Conservation (phyloP, 2,113 vertebrate genomes). For the Ginglymostoma cirratum region DNA sequence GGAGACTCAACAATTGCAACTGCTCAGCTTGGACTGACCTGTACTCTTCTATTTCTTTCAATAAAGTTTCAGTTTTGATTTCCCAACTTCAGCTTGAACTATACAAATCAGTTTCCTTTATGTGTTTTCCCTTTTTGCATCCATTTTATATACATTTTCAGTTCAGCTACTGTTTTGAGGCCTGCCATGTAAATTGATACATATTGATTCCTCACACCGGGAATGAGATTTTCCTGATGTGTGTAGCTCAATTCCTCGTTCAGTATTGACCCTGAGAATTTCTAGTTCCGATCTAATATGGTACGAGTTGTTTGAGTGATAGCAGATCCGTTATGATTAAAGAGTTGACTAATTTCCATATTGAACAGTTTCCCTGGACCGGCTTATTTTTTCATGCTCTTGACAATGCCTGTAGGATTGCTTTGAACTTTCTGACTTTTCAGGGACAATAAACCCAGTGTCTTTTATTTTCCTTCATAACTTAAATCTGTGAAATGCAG, state of each 20-base stretch:
- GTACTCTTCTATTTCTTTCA: too few relatives aligned
- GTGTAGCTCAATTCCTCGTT: background rate
- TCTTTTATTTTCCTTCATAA: background rate
- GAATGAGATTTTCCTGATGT: background rate
- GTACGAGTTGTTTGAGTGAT: background rate
- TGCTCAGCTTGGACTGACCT: too few relatives aligned
- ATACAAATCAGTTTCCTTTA: too few relatives aligned
- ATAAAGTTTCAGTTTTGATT: too few relatives aligned
- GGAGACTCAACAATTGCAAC: too few relatives aligned
- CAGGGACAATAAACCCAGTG: background rate
- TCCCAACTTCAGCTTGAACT: too few relatives aligned
- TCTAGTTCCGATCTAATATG: background rate
- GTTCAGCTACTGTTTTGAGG: too few relatives aligned
- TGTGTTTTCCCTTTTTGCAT: too few relatives aligned
- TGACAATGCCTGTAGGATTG: background rate
- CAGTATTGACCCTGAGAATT: background rate
- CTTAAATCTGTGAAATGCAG: background rate
- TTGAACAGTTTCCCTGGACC: background rate
- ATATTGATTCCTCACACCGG: too few relatives aligned
- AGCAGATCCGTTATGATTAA: background rate
- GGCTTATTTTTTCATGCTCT: background rate
- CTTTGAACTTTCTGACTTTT: background rate
- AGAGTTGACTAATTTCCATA: background rate
- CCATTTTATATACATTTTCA: too few relatives aligned
- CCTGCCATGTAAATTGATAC: too few relatives aligned